These are phyloP conservation scores for Pseudomyrmex pallidus DNA, from an alignment of 1,140 invertebrate species.

Conservation along the genomic window DNA sequence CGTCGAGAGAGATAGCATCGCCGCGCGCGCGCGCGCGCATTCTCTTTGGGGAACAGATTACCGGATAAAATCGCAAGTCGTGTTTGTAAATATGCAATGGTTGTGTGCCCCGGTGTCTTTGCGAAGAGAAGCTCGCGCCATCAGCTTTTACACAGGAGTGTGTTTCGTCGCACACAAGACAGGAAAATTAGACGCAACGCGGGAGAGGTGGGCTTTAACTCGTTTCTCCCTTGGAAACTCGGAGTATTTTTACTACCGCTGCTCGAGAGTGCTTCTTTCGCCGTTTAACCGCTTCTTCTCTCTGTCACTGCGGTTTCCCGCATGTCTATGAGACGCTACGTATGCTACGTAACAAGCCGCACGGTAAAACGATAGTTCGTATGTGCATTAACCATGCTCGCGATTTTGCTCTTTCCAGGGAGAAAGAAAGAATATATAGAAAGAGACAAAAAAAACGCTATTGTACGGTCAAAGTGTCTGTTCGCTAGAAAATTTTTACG, in stretches of 20 bases:
- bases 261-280: conserved; percentile 8
- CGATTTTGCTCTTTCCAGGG: neutral
- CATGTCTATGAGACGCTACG: conserved; percentile 15
- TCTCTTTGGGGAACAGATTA: conserved; percentile 47
- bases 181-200: conserved; percentile 37
- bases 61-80: conserved; percentile 27
- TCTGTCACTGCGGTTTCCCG: neutral
- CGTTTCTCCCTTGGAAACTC: conserved; percentile 11
- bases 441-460: neutral
- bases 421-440: neutral
- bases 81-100: conserved; percentile 32
- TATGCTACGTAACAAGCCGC: conserved; percentile 26
- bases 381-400: neutral
- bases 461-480: neutral
- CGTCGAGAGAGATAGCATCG: conserved; percentile 46
- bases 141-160: conserved; percentile 19
- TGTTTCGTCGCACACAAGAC: too few relatives aligned
- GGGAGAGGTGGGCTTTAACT: conserved; percentile 20
- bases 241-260: conserved; percentile 32
- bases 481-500: neutral
- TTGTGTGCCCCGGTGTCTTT: conserved; percentile 15
- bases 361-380: conserved; percentile 6
- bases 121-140: conserved; percentile 4
- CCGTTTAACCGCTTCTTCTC: conserved; percentile 15
- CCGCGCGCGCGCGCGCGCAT: neutral